These are phyloP conservation scores for Cuniculus paca DNA, from an alignment of 2,797 vertebrate genomes.

Conservation along the genomic window DNA sequence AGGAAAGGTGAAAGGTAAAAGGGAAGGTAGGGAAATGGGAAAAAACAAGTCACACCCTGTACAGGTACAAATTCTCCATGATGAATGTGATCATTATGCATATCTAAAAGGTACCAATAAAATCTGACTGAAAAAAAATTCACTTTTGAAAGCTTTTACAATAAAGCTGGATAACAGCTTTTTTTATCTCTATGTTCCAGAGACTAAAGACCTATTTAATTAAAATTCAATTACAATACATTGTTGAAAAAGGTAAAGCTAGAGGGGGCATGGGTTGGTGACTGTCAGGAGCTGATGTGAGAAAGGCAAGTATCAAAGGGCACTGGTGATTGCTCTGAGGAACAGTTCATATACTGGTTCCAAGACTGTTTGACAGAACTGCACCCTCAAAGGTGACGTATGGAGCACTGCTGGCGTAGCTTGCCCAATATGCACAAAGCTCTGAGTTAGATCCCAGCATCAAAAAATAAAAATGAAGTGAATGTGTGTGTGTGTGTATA, in stretches of 20 bases:
- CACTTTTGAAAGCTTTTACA: background rate
- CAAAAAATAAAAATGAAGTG: background rate
- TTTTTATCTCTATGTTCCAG: constrained; percentile 19
- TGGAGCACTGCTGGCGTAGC: background rate
- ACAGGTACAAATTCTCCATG: too few species aligned
- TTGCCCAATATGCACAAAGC: background rate
- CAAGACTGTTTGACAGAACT: background rate
- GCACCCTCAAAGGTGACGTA: background rate
- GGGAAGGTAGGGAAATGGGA: too few species aligned
- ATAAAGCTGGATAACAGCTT: constrained; percentile 30
- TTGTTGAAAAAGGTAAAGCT: constrained; percentile 23
- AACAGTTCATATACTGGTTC: background rate
- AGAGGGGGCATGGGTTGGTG: background rate
- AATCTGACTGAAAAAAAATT: too few species aligned
- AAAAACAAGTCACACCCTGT: too few species aligned
- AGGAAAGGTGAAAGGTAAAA: too few species aligned
- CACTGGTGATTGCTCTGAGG: background rate
- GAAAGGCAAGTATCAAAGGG: background rate
- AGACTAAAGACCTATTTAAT: background rate
- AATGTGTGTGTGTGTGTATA: background rate
- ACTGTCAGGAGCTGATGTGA: background rate
- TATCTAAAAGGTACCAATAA: too few species aligned
- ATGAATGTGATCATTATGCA: too few species aligned
- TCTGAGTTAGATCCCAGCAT: background rate
- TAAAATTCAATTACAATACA: background rate